Evolutionary conservation across 2,888 invertebrate species (phyloP).

Genomic region (Thymelicus acteon): DNA sequence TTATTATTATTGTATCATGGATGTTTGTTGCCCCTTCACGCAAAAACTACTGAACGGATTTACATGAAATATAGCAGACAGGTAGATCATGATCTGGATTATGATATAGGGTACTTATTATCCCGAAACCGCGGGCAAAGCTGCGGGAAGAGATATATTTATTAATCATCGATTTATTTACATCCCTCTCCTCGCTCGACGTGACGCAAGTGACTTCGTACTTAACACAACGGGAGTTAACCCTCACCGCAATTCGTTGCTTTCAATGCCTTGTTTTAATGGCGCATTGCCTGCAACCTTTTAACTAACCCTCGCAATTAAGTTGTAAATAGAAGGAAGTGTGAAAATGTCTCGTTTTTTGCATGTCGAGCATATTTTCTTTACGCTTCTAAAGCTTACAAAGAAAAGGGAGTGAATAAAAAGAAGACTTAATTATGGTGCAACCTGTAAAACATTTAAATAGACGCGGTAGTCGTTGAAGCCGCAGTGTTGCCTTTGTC

Average conservation of each 20-base stretch:
- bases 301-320: conserved; percentile 30
- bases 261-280: conserved; percentile 31
- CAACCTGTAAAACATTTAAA: conserved; percentile 9
- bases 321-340: conserved; percentile 27
- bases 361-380: conserved; percentile 28
- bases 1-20: too few relatives aligned
- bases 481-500: neutral
- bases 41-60: too few relatives aligned
- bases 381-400: conserved; percentile 11
- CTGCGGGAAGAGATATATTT: too few relatives aligned
- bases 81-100: too few relatives aligned
- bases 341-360: conserved; percentile 29
- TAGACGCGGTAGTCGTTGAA: neutral
- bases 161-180: too few relatives aligned
- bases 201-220: neutral
- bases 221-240: conserved; percentile 15
- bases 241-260: conserved; percentile 21
- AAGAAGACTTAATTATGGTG: conserved; percentile 19
- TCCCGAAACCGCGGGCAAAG: too few relatives aligned
- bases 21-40: too few relatives aligned
- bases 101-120: too few relatives aligned
- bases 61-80: too few relatives aligned
- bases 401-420: conserved; percentile 1
- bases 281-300: conserved; percentile 27
- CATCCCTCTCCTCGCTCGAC: neutral